Base-by-base conservation (phyloP, 1,140 invertebrate genomes). In the Frieseomelitta varia region DNA sequence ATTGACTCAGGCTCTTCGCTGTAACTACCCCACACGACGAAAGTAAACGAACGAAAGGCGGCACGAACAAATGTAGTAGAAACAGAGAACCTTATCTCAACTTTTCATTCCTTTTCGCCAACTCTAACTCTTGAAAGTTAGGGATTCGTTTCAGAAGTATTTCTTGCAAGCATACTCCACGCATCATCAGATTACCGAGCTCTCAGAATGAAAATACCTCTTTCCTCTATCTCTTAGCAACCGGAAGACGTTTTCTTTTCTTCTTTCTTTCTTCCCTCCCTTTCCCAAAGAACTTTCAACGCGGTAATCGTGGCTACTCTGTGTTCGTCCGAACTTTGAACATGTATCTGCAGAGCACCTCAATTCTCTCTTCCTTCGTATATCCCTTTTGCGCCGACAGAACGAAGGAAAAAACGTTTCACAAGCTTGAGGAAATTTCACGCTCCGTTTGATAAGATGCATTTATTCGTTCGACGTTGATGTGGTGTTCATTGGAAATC, bases 371-470 rank as follows among this genome's bases (percentile, higher is more conserved):
- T 71, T 14, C 15, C 15, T 63, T 6, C 8, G 1, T 30, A 30
- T 47, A 19, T 80, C 34, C 39, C 17, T 71, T 19, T 47, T 58
- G 1, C 15, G 27, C 15, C 1, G 15, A 17, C 1, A 4, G 2
- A 65, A 65, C 6, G 6, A 0, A n/a, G 63, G 58, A 61, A 61
- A 17, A 47, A 47, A 47, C 39, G 39, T 47, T 47, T 47, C 39
- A 8, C 39, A 47, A 8, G 39, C n/a, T 81, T 39, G 17, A 72
- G 63, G 56, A 85, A 85, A 67, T 86, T 86, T 68, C 17, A 53
- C 72, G 51, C 55, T 24, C 27, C 2, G 21, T 14, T 56, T 27
- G 17, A 8, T 39, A 51, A 67, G 27, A 15, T 65, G 14, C 12
- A 74, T 19, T 47, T 65, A 53, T n/a, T 15, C 8, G 10, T 21